These are phyloP conservation scores for Autographa pulchrina DNA, from an alignment of 2,888 invertebrate species.

Conservation along the genomic window DNA sequence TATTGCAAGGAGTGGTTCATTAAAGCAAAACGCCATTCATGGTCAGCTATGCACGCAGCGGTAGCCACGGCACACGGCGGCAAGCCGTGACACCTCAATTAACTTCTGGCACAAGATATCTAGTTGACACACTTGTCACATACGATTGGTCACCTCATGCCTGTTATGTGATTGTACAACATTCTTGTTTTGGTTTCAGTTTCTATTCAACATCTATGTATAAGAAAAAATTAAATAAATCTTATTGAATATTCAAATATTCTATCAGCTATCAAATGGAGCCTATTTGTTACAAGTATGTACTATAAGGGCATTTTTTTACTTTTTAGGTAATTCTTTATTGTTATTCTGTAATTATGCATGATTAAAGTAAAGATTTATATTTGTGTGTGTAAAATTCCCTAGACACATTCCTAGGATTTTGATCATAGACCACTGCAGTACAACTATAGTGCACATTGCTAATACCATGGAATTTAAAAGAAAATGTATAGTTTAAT, in stretches of 20 bases:
- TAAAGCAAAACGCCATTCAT: slow-evolving; percentile 54
- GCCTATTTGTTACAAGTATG: background rate
- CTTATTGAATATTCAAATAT: background rate
- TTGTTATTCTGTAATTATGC: too few species aligned
- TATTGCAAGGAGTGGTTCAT: slow-evolving; percentile 47
- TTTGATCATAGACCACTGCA: too few species aligned
- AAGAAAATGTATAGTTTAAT: too few species aligned
- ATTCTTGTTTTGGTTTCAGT: slow-evolving; percentile 33
- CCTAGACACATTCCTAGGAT: too few species aligned
- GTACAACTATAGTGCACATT: too few species aligned
- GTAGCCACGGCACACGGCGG: slow-evolving; percentile 60
- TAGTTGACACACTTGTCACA: slow-evolving; percentile 59
- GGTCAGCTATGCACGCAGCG: slow-evolving; percentile 60
- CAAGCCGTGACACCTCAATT: slow-evolving; percentile 61
- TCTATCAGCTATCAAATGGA: background rate
- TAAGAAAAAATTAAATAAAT: background rate
- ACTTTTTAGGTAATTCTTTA: too few species aligned
- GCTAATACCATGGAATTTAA: too few species aligned
- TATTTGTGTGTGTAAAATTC: too few species aligned
- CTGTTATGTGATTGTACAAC: slow-evolving; percentile 38
- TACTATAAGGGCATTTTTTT: too few species aligned
- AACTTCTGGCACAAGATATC: slow-evolving; percentile 59
- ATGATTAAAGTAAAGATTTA: too few species aligned
- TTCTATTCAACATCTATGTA: slow-evolving; percentile 41
- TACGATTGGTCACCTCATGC: slow-evolving; percentile 44